phyloP scores from a whole-genome alignment of 2,113 vertebrate species.

The Cyprinodon brontotheroides region DNA sequence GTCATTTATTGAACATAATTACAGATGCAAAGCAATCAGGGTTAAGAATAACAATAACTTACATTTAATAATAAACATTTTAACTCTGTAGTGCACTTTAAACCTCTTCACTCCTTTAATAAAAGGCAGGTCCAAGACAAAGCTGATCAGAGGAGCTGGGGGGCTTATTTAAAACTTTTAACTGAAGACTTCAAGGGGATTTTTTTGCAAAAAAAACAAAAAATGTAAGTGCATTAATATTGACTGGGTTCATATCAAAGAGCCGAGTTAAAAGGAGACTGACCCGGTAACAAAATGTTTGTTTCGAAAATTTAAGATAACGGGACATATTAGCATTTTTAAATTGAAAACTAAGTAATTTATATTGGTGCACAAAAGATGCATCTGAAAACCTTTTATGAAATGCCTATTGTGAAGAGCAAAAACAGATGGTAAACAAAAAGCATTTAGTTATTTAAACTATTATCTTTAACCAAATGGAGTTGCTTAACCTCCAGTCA shows the following conservation, averaged over 20 bases:
- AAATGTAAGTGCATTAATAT: background rate
- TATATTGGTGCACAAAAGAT: background rate
- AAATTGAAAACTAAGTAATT: background rate
- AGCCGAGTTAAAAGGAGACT: background rate
- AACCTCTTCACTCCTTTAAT: constrained; percentile 23
- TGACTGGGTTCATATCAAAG: background rate
- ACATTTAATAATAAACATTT: constrained; percentile 38
- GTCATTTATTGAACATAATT: constrained; percentile 76
- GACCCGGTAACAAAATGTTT: background rate
- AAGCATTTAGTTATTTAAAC: background rate
- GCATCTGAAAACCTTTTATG: background rate
- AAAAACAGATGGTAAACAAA: background rate
- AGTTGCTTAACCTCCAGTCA: too few species aligned
- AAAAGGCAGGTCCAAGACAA: constrained; percentile 48
- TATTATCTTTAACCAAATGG: background rate
- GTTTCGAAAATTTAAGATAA: background rate
- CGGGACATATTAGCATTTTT: background rate
- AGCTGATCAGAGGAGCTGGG: constrained; percentile 34
- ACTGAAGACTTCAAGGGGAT: constrained; percentile 17
- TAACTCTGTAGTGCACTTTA: constrained; percentile 73
- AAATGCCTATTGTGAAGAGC: background rate
- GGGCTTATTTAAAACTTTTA: constrained; percentile 5
- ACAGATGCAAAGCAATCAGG: constrained; percentile 60
- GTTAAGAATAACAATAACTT: constrained; percentile 47
- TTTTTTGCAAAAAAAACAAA: background rate